Base-by-base conservation (phyloP, 2,888 invertebrate species). In the Phortica okadai region DNA sequence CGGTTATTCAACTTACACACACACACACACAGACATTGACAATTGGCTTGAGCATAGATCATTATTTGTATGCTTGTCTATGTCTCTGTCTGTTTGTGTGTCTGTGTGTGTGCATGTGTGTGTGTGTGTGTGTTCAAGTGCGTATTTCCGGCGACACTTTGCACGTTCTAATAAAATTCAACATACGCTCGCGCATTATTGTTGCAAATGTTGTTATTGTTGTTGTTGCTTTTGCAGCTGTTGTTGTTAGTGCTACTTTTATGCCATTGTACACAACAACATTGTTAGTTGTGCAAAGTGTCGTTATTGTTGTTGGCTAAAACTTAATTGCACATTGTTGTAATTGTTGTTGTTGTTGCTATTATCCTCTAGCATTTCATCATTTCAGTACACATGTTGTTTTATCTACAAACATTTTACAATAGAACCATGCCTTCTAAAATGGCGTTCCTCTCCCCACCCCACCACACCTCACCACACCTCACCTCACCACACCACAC, bases 1-100 rank as follows among this genome's bases (percentile, higher is more conserved):
- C 50, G 66, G 14, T 66, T 66, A 33, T 25, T 25, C 66, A 25
- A 33, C 66, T 66, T 66, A 62, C 62, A 10, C 21, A 8, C 62
- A 62, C 16, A 8, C 62, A 25, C 14, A 8, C 16, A 25, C 62
- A n/a, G 33, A n/a, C n/a, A 67, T 41, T 67, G 67, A 41, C 67
- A 67, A 67, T 67, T 67, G 25, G 59, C 59, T 59, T 21, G 21
- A 11, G n/a, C 59, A 16, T 41, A 5, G 33, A 33, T 33, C 33
- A 33, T 33, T 33, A 33, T 33, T 33, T 33, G 50, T 41, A 33
- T 64, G 7, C 5, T 1, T 33, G 41, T 41, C 50, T 56, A 25
- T 41, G 6, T n/a, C 25, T 45, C 14, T 70, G 62, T 62, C 33
- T 21, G 11, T 33, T n/a, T 73, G 56, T 10, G 21, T 33, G 10